Conservation (phyloP, 35 echinoderm and acorn worm genomes). For the Nesometra sesokonis region DNA sequence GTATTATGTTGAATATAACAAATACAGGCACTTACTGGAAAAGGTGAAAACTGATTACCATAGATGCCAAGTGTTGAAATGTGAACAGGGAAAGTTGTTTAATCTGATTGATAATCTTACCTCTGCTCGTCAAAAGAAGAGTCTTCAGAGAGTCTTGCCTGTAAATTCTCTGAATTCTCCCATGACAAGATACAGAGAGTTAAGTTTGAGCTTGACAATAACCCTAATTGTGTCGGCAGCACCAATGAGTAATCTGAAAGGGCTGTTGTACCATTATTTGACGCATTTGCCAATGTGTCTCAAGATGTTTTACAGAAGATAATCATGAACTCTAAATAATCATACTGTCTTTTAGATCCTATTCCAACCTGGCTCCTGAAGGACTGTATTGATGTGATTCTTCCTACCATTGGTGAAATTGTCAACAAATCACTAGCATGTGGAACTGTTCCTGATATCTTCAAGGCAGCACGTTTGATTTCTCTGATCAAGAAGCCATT, state of each 20-base stretch:
- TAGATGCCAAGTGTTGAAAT: neutral
- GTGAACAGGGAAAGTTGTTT: neutral
- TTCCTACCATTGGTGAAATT: neutral
- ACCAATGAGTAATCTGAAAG: neutral
- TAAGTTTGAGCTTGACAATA: neutral
- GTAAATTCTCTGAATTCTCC: constrained; percentile 7
- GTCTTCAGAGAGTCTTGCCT: neutral
- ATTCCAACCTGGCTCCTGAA: neutral
- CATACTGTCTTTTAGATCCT: neutral
- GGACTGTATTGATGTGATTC: neutral
- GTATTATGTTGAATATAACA: constrained; percentile 1
- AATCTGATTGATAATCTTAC: neutral
- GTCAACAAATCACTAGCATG: neutral
- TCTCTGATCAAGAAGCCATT: neutral
- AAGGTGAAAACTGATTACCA: constrained; percentile 11
- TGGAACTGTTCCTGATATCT: neutral
- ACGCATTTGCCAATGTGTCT: neutral
- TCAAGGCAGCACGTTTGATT: neutral
- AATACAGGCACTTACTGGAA: constrained; percentile 1
- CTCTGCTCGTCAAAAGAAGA: neutral
- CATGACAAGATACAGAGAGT: constrained; percentile 5
- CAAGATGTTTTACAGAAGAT: constrained; percentile 1
- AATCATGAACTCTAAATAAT: neutral
- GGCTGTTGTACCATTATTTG: neutral
- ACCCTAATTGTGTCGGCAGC: neutral